phyloP scores from a whole-genome alignment of 2,888 invertebrate genomes.

The Agrilus mali region DNA sequence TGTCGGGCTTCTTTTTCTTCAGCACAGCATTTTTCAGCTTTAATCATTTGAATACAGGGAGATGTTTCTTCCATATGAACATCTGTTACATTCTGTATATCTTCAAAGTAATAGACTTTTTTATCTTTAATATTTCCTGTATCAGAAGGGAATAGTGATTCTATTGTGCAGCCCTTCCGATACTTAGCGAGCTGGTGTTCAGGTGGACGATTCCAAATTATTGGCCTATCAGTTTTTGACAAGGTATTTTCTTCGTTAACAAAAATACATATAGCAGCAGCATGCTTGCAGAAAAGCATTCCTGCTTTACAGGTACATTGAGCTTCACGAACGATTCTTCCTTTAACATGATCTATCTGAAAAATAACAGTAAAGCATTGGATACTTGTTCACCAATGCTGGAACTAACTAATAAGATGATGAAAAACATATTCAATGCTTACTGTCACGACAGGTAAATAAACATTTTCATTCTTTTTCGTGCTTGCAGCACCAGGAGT shows the following conservation, averaged over 20 bases:
- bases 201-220: conserved; percentile 8
- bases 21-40: too few relatives aligned
- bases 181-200: conserved; percentile 6
- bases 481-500: conserved; percentile 3
- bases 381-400: background rate
- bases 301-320: too few relatives aligned
- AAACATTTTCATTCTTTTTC: conserved; percentile 3
- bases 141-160: background rate
- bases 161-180: conserved; percentile 2
- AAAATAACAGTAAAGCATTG: too few relatives aligned
- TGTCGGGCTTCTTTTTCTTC: too few relatives aligned
- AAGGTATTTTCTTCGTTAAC: conserved; percentile 6
- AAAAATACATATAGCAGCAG: conserved; percentile 8
- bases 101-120: too few relatives aligned
- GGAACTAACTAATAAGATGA: background rate
- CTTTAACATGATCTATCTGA: too few relatives aligned
- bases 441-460: conserved; percentile 1
- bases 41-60: too few relatives aligned
- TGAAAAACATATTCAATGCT: background rate
- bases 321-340: too few relatives aligned
- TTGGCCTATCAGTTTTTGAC: conserved; percentile 7
- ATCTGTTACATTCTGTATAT: too few relatives aligned
- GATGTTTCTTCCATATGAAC: too few relatives aligned
- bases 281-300: conserved; percentile 6
- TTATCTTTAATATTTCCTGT: too few relatives aligned